Evolutionary conservation across 2,888 invertebrate species (phyloP), one percentile per base, ranked within the genome.

Genomic region (Syrista parreyssii): DNA sequence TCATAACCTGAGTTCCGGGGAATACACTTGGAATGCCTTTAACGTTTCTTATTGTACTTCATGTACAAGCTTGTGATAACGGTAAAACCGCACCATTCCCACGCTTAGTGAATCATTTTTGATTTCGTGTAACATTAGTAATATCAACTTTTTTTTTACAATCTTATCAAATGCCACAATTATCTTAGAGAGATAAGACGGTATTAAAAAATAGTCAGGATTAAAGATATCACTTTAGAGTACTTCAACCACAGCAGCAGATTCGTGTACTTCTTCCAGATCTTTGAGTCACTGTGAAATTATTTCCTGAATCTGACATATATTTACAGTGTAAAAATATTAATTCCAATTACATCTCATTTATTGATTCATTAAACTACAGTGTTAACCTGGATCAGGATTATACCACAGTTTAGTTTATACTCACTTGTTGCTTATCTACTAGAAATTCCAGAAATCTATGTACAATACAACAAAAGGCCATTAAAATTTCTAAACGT

Each of bases 1-100:
- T 15, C 74, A 74, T 74, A 74, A 74, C 74, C 74, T 74, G 32
- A 74, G 23, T 71, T 55, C 55, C 55, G 55, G 55, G 23, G 55
- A 75, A 33, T 80, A 80, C n/a, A 76, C 80, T 32, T 84, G 87
- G 1, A 85, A 85, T 11, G 72, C 75, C 89, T 88, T 36, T 89
- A 80, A 74, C 81, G 79, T 71, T 88, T 87, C 9, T 89, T 81
- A 32, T 76, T 76, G 31, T 73, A 68, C 75, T 87, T 84, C 35
- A 33, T 69, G 71, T 69, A 71, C 31, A 33, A 31, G 32, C 34
- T 36, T 76, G 68, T 68, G 55, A 78, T 78, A 78, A 78, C 78
- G 76, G 78, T 78, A 76, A 78, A 78, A 30, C 68, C 68, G 68
- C 73, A 35, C 76, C 35, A 73, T 78, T 78, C 73, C 55, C 69